These are phyloP conservation scores for Perca flavescens DNA, from an alignment of 2,113 vertebrate genomes.

Conservation along the genomic window DNA sequence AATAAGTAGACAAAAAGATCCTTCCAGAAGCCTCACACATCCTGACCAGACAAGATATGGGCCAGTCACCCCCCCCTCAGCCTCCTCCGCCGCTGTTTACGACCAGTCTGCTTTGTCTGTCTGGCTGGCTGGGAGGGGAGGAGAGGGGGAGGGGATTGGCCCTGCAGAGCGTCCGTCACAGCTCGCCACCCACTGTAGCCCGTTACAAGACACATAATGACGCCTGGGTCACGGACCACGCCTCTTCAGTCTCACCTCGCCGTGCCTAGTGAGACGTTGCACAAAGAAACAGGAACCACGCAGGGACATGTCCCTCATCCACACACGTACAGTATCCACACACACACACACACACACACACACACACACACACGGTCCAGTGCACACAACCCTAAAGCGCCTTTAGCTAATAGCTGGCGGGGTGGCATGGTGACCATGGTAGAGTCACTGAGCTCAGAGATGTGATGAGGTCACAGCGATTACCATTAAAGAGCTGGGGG, in stretches of 20 bases:
- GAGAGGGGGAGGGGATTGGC: conserved; percentile 9
- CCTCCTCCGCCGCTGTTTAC: conserved; percentile 10
- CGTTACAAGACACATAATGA: conserved; percentile 64
- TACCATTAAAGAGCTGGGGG: conserved; percentile 21
- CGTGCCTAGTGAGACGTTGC: conserved; percentile 16
- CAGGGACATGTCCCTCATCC: neutral
- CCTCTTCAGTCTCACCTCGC: conserved; percentile 41
- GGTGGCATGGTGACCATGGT: conserved; percentile 23
- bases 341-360: neutral
- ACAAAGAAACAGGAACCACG: conserved; percentile 35
- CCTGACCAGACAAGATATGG: conserved; percentile 25
- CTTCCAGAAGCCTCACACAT: conserved; percentile 9
- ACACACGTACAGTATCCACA: neutral
- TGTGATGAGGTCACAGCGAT: conserved; percentile 30
- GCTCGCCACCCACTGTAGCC: conserved; percentile 34
- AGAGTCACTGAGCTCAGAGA: conserved; percentile 8
- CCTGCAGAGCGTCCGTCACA: conserved; percentile 52
- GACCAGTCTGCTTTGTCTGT: conserved; percentile 44
- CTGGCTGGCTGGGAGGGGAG: conserved; percentile 1
- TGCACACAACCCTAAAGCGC: conserved; percentile 9
- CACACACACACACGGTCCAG: conserved; percentile 1
- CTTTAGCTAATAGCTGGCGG: conserved; percentile 39
- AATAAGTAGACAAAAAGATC: conserved; percentile 10
- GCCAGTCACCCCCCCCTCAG: conserved; percentile 4
- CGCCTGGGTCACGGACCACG: conserved; percentile 58